Conservation (phyloP, 2,888 invertebrate genomes). For the Litoditis marina region DNA sequence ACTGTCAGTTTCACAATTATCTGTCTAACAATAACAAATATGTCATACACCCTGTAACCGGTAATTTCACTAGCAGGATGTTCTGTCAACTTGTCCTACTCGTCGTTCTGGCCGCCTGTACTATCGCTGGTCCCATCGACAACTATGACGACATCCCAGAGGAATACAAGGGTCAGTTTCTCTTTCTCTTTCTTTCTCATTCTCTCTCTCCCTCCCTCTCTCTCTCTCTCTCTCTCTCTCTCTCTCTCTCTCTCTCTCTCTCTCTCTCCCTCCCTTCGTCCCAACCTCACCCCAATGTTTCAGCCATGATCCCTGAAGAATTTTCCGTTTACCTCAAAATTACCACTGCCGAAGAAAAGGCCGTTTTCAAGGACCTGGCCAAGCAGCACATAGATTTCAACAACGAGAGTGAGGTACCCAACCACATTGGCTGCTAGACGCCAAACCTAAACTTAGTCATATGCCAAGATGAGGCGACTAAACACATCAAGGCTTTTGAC, state of each 20-base stretch:
- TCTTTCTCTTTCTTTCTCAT: not conserved
- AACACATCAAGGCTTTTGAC: too few relatives aligned
- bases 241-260: too few relatives aligned
- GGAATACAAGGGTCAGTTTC: slow-evolving; percentile 48
- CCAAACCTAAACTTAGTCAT: too few relatives aligned
- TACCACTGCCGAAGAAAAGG: slow-evolving; percentile 55
- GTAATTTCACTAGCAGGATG: too few relatives aligned
- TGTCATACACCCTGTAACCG: too few relatives aligned
- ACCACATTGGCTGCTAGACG: too few relatives aligned
- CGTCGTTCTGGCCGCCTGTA: slow-evolving; percentile 33
- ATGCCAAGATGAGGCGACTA: too few relatives aligned
- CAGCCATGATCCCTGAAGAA: slow-evolving; percentile 54
- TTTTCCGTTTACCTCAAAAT: slow-evolving; percentile 54
- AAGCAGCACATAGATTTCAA: slow-evolving; percentile 40
- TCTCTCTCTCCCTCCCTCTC: too few relatives aligned
- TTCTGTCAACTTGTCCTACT: too few relatives aligned
- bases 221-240: too few relatives aligned
- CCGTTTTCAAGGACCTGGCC: slow-evolving; percentile 54
- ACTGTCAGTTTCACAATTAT: too few relatives aligned
- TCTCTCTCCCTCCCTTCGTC: not conserved
- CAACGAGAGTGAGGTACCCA: slow-evolving; percentile 39
- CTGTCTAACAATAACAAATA: too few relatives aligned
- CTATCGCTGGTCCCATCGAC: slow-evolving; percentile 41
- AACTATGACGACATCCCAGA: slow-evolving; percentile 53
- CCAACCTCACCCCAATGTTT: slow-evolving; percentile 4